These are phyloP conservation scores for Cataglyphis altisquamis DNA, from an alignment of 2,888 invertebrate species.

Conservation along the genomic window DNA sequence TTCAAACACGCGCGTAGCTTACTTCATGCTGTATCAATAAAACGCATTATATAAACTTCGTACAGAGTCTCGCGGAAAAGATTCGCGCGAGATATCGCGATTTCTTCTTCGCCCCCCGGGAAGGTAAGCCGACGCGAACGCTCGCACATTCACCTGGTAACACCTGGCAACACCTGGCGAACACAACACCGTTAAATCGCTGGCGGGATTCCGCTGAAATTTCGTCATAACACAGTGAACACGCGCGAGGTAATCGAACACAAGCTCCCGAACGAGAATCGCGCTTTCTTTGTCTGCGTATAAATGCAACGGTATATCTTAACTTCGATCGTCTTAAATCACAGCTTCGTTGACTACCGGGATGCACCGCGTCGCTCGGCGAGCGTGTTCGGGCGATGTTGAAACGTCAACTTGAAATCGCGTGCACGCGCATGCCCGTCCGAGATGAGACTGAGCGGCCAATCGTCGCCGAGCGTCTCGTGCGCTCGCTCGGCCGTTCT, in stretches of 20 bases:
- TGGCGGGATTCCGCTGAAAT: not conserved
- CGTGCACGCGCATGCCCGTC: conserved; percentile 29
- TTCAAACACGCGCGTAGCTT: not conserved
- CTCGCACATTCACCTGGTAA: conserved; percentile 49
- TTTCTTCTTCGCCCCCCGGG: not conserved
- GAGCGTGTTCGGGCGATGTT: not conserved
- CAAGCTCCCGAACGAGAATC: not conserved
- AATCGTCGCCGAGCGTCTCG: conserved; percentile 18
- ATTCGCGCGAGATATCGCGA: not conserved
- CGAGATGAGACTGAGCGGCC: conserved; percentile 14
- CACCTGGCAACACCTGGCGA: conserved; percentile 52
- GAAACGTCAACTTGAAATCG: conserved; percentile 23
- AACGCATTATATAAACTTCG: not conserved
- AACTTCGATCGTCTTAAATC: not conserved
- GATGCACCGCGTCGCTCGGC: conserved; percentile 16
- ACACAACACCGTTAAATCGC: conserved; percentile 35
- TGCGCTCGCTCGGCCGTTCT: not conserved
- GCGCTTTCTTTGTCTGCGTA: not conserved
- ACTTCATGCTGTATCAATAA: not conserved
- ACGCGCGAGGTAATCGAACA: not conserved
- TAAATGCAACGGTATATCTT: not conserved
- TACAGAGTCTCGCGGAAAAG: not conserved
- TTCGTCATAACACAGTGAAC: not conserved
- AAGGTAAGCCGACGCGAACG: not conserved
- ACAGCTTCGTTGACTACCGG: not conserved